Evolutionary conservation across 2,888 invertebrate genomes (phyloP).

Genomic region (Hirtodrosophila duncani): DNA sequence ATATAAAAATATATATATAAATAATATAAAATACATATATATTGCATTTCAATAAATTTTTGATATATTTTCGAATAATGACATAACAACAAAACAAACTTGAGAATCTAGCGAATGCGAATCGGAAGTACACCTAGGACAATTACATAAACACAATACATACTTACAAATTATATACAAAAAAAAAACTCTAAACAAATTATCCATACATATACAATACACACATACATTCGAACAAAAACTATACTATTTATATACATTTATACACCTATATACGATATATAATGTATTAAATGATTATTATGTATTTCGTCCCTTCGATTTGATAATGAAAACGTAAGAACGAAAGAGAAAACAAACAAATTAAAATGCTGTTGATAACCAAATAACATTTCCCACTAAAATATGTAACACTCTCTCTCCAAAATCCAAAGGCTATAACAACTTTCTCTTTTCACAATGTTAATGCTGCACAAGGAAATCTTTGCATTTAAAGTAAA

Average conservation of each 20-base stretch:
- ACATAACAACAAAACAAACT: slow-evolving; percentile 33
- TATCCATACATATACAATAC: slow-evolving; percentile 37
- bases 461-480: slow-evolving; percentile 75
- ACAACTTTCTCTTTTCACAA: slow-evolving; percentile 57
- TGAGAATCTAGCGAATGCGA: slow-evolving; percentile 55
- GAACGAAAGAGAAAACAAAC: slow-evolving; percentile 18
- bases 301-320: slow-evolving; percentile 60
- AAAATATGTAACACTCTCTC: slow-evolving; percentile 40
- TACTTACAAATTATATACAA: too few relatives aligned
- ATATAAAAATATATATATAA: slow-evolving; percentile 40
- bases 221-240: slow-evolving; percentile 25
- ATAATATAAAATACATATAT: slow-evolving; percentile 43
- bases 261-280: slow-evolving; percentile 50
- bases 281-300: slow-evolving; percentile 45
- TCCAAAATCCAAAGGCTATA: slow-evolving; percentile 33
- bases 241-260: slow-evolving; percentile 35
- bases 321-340: slow-evolving; percentile 42
- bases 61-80: slow-evolving; percentile 61
- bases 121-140: slow-evolving; percentile 56
- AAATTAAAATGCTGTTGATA: slow-evolving; percentile 56
- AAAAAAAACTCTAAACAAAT: slow-evolving; percentile 28
- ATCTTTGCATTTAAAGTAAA: slow-evolving; percentile 72
- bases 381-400: slow-evolving; percentile 49
- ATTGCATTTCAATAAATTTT: slow-evolving; percentile 61
- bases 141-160: slow-evolving; percentile 48